phyloP scores from a whole-genome alignment of 2,113 vertebrate species.

The Atractosteus spatula region DNA sequence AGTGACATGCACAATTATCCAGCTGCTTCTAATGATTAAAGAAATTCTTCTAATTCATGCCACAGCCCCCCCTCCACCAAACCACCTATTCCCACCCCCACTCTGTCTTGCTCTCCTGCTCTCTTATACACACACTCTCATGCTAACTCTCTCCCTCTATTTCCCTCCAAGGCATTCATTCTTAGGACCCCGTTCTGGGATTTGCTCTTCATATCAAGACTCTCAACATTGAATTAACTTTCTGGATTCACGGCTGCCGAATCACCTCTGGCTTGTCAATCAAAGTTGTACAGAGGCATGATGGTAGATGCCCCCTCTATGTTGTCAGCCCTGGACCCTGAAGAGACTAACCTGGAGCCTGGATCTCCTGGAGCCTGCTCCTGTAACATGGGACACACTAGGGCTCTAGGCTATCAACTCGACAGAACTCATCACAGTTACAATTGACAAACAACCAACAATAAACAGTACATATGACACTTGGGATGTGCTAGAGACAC shows the following conservation, averaged over 20 bases:
- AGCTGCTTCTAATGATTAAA: constrained; percentile 56
- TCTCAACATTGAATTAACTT: constrained; percentile 32
- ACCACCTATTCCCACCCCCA: neutral
- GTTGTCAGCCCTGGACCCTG: constrained; percentile 16
- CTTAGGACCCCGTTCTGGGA: constrained; percentile 13
- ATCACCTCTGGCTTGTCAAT: constrained; percentile 24
- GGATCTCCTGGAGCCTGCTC: neutral
- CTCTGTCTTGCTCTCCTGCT: neutral
- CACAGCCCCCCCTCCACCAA: constrained; percentile 14
- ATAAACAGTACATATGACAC: neutral
- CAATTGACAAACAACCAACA: neutral
- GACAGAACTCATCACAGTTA: neutral
- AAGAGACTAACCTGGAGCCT: constrained; percentile 14
- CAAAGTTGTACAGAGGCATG: constrained; percentile 14
- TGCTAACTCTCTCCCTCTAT: neutral
- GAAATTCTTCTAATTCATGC: constrained; percentile 36
- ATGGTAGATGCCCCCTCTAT: constrained; percentile 9
- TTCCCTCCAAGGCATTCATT: neutral
- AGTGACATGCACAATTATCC: constrained; percentile 52
- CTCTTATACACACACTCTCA: neutral
- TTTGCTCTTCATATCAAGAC: constrained; percentile 18
- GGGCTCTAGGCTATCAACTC: neutral
- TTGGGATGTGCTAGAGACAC: neutral
- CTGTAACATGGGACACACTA: neutral
- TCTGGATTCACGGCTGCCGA: constrained; percentile 20